phyloP scores from a whole-genome alignment of 2,797 vertebrate genomes.

The Martes flavigula region DNA sequence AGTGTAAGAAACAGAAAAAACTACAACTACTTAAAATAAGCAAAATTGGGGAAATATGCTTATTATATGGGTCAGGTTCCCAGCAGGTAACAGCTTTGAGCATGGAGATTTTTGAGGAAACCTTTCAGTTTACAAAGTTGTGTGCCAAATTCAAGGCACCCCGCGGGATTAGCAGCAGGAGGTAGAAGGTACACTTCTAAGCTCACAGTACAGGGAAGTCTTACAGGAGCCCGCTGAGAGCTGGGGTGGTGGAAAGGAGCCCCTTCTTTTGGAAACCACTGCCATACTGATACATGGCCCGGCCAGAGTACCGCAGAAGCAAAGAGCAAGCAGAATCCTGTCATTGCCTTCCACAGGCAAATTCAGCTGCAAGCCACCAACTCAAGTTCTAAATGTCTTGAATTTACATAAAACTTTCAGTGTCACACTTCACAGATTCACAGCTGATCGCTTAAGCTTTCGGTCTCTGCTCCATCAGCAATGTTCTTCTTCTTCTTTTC shows the following conservation, averaged over 20 bases:
- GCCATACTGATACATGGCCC: too few relatives aligned
- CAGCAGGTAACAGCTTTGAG: background rate
- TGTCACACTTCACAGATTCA: background rate
- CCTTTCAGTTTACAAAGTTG: background rate
- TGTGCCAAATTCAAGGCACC: background rate
- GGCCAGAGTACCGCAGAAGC: too few relatives aligned
- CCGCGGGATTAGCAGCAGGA: accelerated
- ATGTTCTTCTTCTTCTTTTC: background rate
- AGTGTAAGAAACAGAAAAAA: background rate
- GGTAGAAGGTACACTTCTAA: accelerated
- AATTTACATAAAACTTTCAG: background rate
- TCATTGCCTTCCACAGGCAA: background rate
- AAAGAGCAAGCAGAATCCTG: background rate
- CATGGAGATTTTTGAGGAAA: background rate
- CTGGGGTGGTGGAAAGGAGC: accelerated
- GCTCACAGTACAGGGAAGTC: background rate
- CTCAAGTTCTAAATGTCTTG: background rate
- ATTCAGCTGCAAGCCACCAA: background rate
- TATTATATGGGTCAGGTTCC: background rate
- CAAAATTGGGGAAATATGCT: background rate
- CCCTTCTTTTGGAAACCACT: background rate
- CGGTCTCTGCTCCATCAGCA: background rate
- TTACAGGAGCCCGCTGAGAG: background rate
- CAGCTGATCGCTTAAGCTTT: background rate
- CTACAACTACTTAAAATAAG: background rate